These are phyloP conservation scores for Turnix velox DNA, from an alignment of 2,113 vertebrate genomes.

Conservation along the genomic window DNA sequence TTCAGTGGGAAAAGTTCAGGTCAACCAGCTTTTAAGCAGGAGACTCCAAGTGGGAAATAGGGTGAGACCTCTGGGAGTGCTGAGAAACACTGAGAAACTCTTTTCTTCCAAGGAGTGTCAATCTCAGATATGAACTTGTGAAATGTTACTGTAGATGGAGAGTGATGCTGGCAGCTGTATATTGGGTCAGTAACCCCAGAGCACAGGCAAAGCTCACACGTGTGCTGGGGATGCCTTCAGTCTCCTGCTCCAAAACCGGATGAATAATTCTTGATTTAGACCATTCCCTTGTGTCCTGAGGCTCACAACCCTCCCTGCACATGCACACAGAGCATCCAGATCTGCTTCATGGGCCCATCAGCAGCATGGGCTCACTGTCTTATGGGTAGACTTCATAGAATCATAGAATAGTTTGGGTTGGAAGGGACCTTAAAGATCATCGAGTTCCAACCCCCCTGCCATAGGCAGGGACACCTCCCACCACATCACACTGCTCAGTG, in stretches of 20 bases:
- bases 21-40: background rate
- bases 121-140: background rate
- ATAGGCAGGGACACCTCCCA: no score
- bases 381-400: no score
- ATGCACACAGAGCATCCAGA: background rate
- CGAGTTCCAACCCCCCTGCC: no score
- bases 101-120: background rate
- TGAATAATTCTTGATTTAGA: background rate
- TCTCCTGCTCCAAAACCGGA: fast-evolving
- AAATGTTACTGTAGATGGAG: background rate
- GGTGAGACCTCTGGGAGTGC: background rate
- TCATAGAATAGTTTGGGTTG: no score
- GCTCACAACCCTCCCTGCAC: fast-evolving
- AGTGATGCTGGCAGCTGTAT: background rate
- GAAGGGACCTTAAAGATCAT: no score
- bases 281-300: background rate
- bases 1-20: background rate
- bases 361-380: no score
- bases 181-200: background rate
- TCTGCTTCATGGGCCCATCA: fast-evolving
- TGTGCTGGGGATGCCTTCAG: background rate
- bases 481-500: no score
- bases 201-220: background rate
- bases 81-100: background rate
- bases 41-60: background rate